A percentile compares a stretch with the other conserved stretches of the same genome.
Evolutionary conservation across 2,888 invertebrate species (phyloP).

Genomic region (Stegophylla sp.): DNA sequence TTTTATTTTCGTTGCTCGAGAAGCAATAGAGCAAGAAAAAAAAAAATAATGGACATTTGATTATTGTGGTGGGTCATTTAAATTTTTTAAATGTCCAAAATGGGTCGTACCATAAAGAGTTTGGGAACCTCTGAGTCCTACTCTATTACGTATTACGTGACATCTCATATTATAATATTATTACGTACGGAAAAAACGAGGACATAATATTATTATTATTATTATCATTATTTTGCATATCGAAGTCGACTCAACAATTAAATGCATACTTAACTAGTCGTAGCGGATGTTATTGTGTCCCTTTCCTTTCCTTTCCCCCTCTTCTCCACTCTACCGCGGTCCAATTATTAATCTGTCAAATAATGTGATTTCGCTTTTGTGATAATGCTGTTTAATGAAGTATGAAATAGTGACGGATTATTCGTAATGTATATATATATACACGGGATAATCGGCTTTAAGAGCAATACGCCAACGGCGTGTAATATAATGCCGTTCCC

Average conservation of each 20-base stretch:
- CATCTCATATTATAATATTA: not conserved
- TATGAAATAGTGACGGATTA: constrained; percentile 56
- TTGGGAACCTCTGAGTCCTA: too few relatives aligned
- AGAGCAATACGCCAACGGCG: constrained; percentile 40
- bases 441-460: constrained; percentile 52
- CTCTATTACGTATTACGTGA: too few relatives aligned
- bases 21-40: too few relatives aligned
- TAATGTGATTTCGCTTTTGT: constrained; percentile 38
- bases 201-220: not conserved
- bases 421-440: constrained; percentile 1
- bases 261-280: not conserved
- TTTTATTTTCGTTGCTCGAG: too few relatives aligned
- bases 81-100: too few relatives aligned
- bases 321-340: not conserved
- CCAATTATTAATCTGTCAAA: constrained; percentile 47
- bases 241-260: not conserved
- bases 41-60: too few relatives aligned
- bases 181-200: too few relatives aligned
- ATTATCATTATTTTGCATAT: too few relatives aligned
- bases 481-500: constrained; percentile 39
- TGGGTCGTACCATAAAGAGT: too few relatives aligned
- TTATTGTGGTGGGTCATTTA: too few relatives aligned
- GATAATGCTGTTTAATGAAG: constrained; percentile 56
- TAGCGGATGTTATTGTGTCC: not conserved
- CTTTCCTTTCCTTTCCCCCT: not conserved